These are phyloP conservation scores for Ypsolopha scabrella DNA, from an alignment of 2,888 invertebrate genomes.

Conservation along the genomic window DNA sequence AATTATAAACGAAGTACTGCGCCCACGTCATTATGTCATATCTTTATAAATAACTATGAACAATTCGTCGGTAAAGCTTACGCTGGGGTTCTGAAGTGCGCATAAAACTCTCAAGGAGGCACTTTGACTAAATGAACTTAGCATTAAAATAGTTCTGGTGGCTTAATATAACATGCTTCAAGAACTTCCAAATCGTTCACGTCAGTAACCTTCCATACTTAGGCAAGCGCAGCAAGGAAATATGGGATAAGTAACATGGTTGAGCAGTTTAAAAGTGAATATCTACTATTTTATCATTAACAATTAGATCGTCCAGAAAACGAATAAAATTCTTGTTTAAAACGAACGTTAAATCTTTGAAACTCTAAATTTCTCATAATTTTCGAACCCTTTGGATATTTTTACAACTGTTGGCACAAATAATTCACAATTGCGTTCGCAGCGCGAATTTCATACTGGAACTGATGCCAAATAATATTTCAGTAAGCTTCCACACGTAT, in stretches of 20 bases:
- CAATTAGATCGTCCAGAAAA: neutral
- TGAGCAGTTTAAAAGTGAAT: slow-evolving; percentile 5
- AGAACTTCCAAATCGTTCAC: slow-evolving; percentile 16
- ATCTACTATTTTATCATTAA: neutral
- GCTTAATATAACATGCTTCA: slow-evolving; percentile 28
- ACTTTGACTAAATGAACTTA: slow-evolving; percentile 30
- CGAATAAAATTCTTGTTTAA: no score
- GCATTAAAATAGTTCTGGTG: slow-evolving; percentile 38
- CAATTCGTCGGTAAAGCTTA: slow-evolving; percentile 17
- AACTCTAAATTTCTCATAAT: no score
- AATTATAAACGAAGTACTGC: slow-evolving; percentile 7
- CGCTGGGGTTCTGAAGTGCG: slow-evolving; percentile 24
- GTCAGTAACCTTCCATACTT: slow-evolving; percentile 22
- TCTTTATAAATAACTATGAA: slow-evolving; percentile 36
- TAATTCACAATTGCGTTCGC: neutral
- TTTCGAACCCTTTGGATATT: no score
- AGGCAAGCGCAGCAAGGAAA: slow-evolving; percentile 21
- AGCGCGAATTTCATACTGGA: no score
- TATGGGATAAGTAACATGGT: slow-evolving; percentile 28
- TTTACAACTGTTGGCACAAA: neutral
- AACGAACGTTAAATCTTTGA: no score
- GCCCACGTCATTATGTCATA: slow-evolving; percentile 29
- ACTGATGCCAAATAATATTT: neutral
- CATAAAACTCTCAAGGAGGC: slow-evolving; percentile 32
- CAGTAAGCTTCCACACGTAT: neutral